Percentiles rank a stretch among this genome's conserved stretches.
Evolutionary conservation across 2,113 vertebrate species (phyloP).

Genomic region (Nesogale talazaci): DNA sequence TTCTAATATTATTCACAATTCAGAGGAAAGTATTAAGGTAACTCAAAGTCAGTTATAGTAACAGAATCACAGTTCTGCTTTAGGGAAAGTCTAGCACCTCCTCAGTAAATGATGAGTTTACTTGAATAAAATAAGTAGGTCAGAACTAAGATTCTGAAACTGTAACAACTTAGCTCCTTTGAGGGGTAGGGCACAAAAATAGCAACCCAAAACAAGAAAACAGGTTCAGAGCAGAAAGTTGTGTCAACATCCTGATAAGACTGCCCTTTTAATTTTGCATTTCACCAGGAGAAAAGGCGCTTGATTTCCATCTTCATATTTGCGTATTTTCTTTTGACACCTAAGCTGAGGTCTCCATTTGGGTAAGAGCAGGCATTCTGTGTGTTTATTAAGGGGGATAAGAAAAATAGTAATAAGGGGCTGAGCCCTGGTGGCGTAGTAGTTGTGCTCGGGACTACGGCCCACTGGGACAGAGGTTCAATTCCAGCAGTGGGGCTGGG

Average conservation of each 20-base stretch:
- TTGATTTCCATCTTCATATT: constrained; percentile 22
- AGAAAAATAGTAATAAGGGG: constrained; percentile 49
- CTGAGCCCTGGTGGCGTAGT: no score
- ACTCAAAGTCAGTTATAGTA: neutral
- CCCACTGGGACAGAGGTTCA: no score
- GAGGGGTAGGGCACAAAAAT: neutral
- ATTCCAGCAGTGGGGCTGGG: no score
- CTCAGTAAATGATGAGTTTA: neutral
- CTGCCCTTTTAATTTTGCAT: constrained; percentile 30
- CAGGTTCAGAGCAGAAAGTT: neutral
- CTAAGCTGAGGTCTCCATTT: neutral
- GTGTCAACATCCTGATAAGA: neutral
- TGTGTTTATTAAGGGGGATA: constrained; percentile 50
- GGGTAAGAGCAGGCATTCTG: constrained; percentile 54
- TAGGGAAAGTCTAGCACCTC: neutral
- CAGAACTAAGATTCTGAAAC: neutral
- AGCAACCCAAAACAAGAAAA: neutral
- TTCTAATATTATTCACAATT: constrained; percentile 2
- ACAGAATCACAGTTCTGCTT: neutral
- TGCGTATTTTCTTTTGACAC: constrained; percentile 61
- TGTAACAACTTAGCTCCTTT: neutral
- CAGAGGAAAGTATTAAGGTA: neutral
- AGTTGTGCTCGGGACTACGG: no score
- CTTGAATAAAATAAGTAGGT: neutral
- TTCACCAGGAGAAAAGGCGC: neutral